Percentiles rank a stretch among this genome's conserved stretches.
These are phyloP conservation scores for Mandrillus leucophaeus DNA, from an alignment of 2,113 vertebrate genomes.

Conservation along the genomic window DNA sequence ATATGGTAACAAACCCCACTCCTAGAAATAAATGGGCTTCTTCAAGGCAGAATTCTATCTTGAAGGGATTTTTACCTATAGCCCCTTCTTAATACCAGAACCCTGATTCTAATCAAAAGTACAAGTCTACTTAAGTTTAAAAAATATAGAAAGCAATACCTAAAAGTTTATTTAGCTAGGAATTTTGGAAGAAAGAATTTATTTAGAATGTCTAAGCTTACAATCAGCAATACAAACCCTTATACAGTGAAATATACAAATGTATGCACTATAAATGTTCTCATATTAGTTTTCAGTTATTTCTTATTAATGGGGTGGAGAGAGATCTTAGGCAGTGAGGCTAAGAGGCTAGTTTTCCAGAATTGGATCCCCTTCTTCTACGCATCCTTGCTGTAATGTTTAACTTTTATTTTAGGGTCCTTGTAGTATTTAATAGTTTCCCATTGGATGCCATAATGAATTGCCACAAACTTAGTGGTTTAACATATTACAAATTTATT, in stretches of 20 bases:
- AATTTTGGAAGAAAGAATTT: neutral
- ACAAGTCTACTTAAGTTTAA: neutral
- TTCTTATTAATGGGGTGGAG: neutral
- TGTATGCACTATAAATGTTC: neutral
- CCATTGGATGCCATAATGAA: neutral
- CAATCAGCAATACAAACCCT: neutral
- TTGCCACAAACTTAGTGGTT: neutral
- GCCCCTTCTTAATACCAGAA: neutral
- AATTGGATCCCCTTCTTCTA: neutral
- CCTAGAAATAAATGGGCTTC: neutral
- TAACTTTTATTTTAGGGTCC: neutral
- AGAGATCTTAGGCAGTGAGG: neutral
- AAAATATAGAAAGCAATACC: neutral
- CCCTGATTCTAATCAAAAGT: neutral
- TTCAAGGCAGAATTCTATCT: neutral
- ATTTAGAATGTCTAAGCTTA: neutral
- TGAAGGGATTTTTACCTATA: neutral
- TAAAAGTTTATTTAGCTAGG: neutral
- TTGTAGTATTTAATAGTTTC: neutral
- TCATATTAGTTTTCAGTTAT: neutral
- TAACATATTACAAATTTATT: neutral
- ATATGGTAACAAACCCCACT: neutral
- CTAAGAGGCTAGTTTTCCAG: neutral
- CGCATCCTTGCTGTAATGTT: neutral
- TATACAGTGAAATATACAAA: neutral